Percentiles rank a stretch among this genome's conserved stretches.
These are phyloP conservation scores for Zeugodacus cucurbitae DNA, from an alignment of 1,140 invertebrate species.

Conservation along the genomic window DNA sequence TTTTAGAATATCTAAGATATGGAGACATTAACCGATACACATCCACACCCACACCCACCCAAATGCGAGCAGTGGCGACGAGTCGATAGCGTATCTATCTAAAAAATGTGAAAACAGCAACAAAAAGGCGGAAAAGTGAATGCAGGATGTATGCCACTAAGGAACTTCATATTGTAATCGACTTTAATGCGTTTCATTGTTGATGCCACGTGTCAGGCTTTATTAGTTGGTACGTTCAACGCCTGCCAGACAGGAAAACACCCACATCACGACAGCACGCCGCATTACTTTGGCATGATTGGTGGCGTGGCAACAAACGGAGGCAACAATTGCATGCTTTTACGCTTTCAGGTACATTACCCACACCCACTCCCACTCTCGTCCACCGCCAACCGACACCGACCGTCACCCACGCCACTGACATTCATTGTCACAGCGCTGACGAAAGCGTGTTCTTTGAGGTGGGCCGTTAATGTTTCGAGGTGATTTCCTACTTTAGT, in stretches of 20 bases:
- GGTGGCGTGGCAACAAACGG: conserved; percentile 19
- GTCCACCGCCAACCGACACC: no score
- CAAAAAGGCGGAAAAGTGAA: conserved; percentile 31
- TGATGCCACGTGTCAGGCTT: conserved; percentile 66
- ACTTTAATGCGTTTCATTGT: conserved; percentile 67
- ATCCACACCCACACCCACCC: not conserved
- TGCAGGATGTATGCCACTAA: conserved; percentile 17
- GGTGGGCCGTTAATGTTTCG: conserved; percentile 7
- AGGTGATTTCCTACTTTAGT: conserved; percentile 22
- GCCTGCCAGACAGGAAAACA: conserved; percentile 47
- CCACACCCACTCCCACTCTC: conserved; percentile 17
- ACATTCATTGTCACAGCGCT: not conserved
- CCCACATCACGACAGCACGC: conserved; percentile 29
- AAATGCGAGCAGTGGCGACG: no score
- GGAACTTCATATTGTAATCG: conserved; percentile 65
- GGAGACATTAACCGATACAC: not conserved
- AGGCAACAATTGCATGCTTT: conserved; percentile 61
- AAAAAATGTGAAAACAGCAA: conserved; percentile 22
- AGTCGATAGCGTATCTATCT: no score
- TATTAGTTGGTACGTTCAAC: conserved; percentile 65
- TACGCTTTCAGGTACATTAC: conserved; percentile 64
- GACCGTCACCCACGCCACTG: not conserved
- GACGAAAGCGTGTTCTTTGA: not conserved
- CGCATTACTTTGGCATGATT: not conserved
- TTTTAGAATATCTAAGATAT: not conserved